Evolutionary conservation across 2,888 invertebrate species (phyloP).

Genomic region (Plagiodera versicolora): DNA sequence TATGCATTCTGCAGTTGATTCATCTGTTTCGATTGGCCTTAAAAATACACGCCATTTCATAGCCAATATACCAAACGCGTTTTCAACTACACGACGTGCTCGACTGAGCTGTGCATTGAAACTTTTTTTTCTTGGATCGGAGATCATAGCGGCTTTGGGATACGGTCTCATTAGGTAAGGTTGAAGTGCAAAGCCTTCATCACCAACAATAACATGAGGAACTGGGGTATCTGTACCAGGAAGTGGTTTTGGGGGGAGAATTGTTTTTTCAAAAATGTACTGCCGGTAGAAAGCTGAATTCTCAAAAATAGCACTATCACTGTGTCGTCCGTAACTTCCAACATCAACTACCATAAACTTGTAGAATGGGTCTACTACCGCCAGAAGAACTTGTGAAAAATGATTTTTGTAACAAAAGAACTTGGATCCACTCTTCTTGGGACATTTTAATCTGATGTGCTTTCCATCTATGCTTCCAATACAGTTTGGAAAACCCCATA

Average conservation of each 20-base stretch:
- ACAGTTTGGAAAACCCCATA: slow-evolving; percentile 31
- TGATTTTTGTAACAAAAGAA: slow-evolving; percentile 34
- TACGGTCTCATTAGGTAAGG: background rate
- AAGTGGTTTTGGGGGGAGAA: background rate
- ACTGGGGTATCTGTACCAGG: background rate
- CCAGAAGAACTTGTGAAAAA: slow-evolving; percentile 33
- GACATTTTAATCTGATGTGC: slow-evolving; percentile 26
- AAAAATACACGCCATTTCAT: no score
- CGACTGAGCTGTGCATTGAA: background rate
- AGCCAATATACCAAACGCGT: background rate
- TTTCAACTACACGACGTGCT: background rate
- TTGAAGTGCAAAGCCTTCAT: background rate
- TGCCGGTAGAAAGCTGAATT: background rate
- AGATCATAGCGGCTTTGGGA: background rate
- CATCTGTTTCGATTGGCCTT: no score
- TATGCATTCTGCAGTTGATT: no score
- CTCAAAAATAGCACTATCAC: background rate
- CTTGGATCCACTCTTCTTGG: slow-evolving; percentile 24
- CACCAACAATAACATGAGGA: background rate
- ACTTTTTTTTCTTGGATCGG: background rate
- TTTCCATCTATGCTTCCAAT: background rate
- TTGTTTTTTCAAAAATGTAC: no score
- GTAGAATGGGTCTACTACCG: slow-evolving; percentile 32
- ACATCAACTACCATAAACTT: slow-evolving; percentile 33
- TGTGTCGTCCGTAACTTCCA: slow-evolving; percentile 30